Conservation (phyloP, 2,113 vertebrate genomes). For the Rhinoderma darwinii region DNA sequence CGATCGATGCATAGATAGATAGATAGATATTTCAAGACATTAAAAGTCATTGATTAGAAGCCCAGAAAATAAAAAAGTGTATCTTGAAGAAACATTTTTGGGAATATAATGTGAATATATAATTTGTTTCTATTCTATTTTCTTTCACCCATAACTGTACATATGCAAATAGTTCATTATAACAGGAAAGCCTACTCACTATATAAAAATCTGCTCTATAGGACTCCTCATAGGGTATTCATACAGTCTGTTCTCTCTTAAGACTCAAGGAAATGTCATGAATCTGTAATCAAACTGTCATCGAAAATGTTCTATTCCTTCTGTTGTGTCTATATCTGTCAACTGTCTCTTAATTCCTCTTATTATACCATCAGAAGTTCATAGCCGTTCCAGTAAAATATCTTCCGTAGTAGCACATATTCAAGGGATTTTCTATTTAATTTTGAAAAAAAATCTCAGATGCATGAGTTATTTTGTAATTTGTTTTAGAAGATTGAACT, state of each 20-base stretch:
- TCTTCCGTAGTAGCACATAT: not conserved
- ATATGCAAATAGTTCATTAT: not conserved
- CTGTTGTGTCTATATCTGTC: constrained; percentile 29
- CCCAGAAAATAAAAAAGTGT: no score
- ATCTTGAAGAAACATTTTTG: no score
- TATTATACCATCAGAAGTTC: constrained; percentile 31
- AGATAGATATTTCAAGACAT: no score
- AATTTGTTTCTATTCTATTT: not conserved
- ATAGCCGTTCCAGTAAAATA: not conserved
- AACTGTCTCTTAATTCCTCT: constrained; percentile 15
- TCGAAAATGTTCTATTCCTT: constrained; percentile 11
- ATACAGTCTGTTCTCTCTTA: constrained; percentile 28
- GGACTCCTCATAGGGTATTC: constrained; percentile 15
- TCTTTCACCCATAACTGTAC: not conserved
- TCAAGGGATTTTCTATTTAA: not conserved
- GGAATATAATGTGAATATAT: not conserved
- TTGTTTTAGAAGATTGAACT: not conserved
- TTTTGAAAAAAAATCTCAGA: not conserved
- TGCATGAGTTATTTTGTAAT: not conserved
- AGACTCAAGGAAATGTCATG: constrained; percentile 34
- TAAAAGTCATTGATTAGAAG: no score
- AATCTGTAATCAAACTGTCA: constrained; percentile 43
- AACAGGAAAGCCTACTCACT: not conserved
- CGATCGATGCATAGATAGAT: no score
- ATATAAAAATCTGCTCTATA: not conserved